phyloP scores from a whole-genome alignment of 2,113 vertebrate species.

The Leptosomus discolor region DNA sequence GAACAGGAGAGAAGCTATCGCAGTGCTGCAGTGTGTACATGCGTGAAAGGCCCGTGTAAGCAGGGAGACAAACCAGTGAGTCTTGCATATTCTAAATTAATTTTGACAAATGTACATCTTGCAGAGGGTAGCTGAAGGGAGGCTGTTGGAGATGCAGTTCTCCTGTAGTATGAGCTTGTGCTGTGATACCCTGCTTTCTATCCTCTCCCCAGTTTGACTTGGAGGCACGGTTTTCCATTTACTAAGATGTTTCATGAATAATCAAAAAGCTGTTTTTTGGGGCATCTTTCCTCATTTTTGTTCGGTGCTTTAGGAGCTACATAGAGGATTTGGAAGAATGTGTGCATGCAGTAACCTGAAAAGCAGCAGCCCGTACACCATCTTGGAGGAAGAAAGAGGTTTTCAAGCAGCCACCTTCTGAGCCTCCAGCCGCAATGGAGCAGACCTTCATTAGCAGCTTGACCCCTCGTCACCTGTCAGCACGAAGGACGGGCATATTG shows the following conservation, averaged over 20 bases:
- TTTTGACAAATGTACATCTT: slow-evolving; percentile 46
- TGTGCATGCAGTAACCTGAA: background rate
- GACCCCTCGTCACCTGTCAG: slow-evolving; percentile 54
- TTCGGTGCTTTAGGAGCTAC: background rate
- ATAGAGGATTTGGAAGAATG: background rate
- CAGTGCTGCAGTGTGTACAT: background rate
- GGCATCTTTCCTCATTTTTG: background rate
- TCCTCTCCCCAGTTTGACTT: background rate
- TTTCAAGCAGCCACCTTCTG: slow-evolving; percentile 28
- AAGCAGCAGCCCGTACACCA: background rate
- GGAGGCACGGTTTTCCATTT: slow-evolving; percentile 4
- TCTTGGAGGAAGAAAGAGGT: slow-evolving; percentile 15
- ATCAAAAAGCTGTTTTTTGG: background rate
- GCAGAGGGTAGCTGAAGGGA: background rate
- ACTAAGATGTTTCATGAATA: background rate
- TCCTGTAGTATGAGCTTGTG: background rate
- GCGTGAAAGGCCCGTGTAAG: background rate
- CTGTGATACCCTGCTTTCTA: background rate
- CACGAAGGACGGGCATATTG: background rate
- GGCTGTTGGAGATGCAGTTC: background rate
- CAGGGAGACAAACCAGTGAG: background rate
- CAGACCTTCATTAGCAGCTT: slow-evolving; percentile 65
- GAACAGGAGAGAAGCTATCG: background rate
- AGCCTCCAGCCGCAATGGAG: background rate
- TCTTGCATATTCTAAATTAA: background rate